Conservation (phyloP, 2,797 vertebrate genomes). For the Thaleichthys pacificus region DNA sequence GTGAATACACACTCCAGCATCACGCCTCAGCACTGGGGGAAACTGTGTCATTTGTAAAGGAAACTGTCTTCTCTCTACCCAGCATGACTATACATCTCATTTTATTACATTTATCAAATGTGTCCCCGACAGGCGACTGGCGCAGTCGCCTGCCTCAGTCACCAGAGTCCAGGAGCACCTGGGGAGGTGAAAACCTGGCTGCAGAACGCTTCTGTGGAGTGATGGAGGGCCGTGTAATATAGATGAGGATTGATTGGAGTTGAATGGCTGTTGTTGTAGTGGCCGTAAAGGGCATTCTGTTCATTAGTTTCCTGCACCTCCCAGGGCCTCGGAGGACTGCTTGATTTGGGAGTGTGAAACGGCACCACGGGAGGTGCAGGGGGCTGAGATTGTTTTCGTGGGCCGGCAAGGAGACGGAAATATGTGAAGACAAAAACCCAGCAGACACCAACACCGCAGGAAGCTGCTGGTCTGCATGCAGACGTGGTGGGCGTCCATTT, state of each 20-base stretch:
- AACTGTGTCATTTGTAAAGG: slow-evolving; percentile 38
- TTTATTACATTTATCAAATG: slow-evolving; percentile 60
- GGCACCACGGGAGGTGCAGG: neutral
- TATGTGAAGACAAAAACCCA: neutral
- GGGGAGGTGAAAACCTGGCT: slow-evolving; percentile 31
- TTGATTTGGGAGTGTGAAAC: neutral
- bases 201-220: slow-evolving; percentile 44
- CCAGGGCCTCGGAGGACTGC: neutral
- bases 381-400: slow-evolving; percentile 4
- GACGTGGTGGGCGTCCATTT: no score
- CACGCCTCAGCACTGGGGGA: slow-evolving; percentile 13
- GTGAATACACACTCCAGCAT: slow-evolving; percentile 23
- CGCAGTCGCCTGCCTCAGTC: slow-evolving; percentile 25
- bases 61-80: slow-evolving; percentile 14
- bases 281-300: slow-evolving; percentile 5
- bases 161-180: slow-evolving; percentile 39
- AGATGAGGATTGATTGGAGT: slow-evolving; percentile 36
- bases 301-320: slow-evolving; percentile 18
- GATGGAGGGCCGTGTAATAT: slow-evolving; percentile 22
- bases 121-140: slow-evolving; percentile 38
- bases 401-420: neutral
- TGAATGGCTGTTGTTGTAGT: slow-evolving; percentile 25
- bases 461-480: no score
- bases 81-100: slow-evolving; percentile 33
- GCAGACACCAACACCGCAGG: neutral